Percentiles rank a stretch among this genome's conserved stretches.
Evolutionary conservation across 2,797 vertebrate genomes (phyloP).

Genomic region (Siniperca obscura): DNA sequence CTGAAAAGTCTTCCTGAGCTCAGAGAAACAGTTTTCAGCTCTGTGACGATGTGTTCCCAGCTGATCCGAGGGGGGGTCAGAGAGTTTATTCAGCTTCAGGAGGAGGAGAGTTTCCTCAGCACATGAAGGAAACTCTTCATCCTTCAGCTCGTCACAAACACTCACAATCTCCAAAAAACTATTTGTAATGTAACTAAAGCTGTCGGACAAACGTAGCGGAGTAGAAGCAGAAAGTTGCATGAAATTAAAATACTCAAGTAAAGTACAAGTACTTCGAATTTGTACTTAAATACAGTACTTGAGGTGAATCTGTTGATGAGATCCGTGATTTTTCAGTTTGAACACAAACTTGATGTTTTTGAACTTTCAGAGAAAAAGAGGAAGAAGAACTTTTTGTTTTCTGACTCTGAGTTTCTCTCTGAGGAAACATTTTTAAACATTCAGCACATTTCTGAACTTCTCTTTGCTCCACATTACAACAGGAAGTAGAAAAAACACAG

Average conservation of each 20-base stretch:
- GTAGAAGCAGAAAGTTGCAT: not conserved
- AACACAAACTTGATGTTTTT: not conserved
- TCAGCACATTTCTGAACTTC: constrained; percentile 49
- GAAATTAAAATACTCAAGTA: not conserved
- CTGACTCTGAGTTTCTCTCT: constrained; percentile 4
- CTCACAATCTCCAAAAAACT: too few species aligned
- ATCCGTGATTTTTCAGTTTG: not conserved
- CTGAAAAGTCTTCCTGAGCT: too few species aligned
- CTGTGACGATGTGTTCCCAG: too few species aligned
- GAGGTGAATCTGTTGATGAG: too few species aligned
- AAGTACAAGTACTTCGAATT: not conserved
- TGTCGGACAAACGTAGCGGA: too few species aligned
- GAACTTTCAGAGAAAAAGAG: not conserved
- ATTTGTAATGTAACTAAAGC: too few species aligned
- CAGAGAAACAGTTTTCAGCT: too few species aligned
- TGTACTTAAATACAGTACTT: too few species aligned
- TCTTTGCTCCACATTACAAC: not conserved
- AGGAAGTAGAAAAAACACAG: constrained; percentile 11
- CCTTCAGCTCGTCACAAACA: not conserved
- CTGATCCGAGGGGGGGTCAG: too few species aligned
- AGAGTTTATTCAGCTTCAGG: too few species aligned
- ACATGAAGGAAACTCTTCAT: too few species aligned
- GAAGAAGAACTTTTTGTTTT: constrained; percentile 14
- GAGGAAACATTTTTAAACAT: constrained; percentile 35
- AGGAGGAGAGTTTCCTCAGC: too few species aligned